Base-by-base conservation (phyloP, 1,140 invertebrate genomes). In the Magallana angulata region DNA sequence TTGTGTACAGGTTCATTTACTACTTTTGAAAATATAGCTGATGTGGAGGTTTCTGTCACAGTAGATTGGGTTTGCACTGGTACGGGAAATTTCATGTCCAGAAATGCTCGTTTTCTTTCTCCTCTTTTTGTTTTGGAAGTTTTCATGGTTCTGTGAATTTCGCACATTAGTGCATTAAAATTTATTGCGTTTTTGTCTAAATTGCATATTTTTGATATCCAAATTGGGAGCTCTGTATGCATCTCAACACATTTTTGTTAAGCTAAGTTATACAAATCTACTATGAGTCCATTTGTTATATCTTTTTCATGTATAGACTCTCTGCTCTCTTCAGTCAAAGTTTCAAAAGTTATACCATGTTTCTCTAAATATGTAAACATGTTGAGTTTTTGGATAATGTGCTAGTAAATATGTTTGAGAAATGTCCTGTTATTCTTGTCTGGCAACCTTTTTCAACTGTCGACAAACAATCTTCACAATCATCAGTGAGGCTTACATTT, bases 121-220 rank as follows among this genome's bases (percentile, higher is more conserved):
- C 84, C 62, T 57, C 84, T 9, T 18, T 85, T 85, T 11, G 7
- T 57, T 57, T 57, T 71, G n/a, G 12, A 9, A 71, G n/a, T 18
- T 71, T 85, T 48, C 18, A 76, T 16, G 18, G 24, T 14, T 85
- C 84, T 68, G 56, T 85, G 84, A 71, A 85, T 85, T 76, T 85
- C 58, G 24, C 18, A 18, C n/a, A 85, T 5, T 71, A 85, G 76
- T 71, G 64, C 84, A 85, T 16, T 8, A 24, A 0, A 6, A 62
- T 68, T 85, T 64, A 85, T 68, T 4, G 24, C 24, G 16, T 68
- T 18, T 57, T 56, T 71, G n/a, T 71, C 16, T 11, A 57, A 30
- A 71, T 57, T 68, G 7, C 30, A 71, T 57, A 76, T 48, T 71
- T 85, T 76, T 57, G 48, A 62, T 68, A 76, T 57, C 62, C 62